Conservation (phyloP, 1,140 invertebrate genomes). For the Trachymyrmex cornetzi region DNA sequence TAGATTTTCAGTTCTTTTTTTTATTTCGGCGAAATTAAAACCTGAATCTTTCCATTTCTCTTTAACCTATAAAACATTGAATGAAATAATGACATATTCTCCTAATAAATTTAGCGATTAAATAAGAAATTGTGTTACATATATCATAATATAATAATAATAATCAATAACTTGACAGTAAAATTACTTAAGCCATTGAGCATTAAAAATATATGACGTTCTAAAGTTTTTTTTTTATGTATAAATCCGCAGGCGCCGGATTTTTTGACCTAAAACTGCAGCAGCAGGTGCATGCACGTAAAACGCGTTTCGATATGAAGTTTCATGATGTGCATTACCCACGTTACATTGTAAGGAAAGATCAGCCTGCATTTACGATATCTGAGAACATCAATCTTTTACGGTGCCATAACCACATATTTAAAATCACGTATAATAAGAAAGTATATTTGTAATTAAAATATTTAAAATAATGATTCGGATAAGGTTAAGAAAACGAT, state of each 20-base stretch:
- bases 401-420: neutral
- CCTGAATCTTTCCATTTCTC: neutral
- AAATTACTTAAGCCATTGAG: neutral
- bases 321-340: constrained; percentile 64
- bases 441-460: constrained; percentile 18
- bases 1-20: constrained; percentile 16
- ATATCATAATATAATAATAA: constrained; percentile 4
- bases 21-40: neutral
- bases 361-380: constrained; percentile 45
- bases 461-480: neutral
- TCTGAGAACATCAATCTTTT: constrained; percentile 32
- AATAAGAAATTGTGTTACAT: neutral
- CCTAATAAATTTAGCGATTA: neutral
- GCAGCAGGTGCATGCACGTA: constrained; percentile 67
- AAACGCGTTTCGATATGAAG: constrained; percentile 66
- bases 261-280: constrained; percentile 46
- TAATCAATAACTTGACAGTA: neutral
- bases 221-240: constrained; percentile 19
- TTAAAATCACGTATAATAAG: neutral
- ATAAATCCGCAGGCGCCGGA: constrained; percentile 28
- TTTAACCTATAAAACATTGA: neutral
- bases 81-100: neutral
- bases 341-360: constrained; percentile 55
- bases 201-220: neutral
- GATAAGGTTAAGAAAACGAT: neutral